Conservation (phyloP, 2,797 vertebrate genomes). For the Myripristis jacobus region DNA sequence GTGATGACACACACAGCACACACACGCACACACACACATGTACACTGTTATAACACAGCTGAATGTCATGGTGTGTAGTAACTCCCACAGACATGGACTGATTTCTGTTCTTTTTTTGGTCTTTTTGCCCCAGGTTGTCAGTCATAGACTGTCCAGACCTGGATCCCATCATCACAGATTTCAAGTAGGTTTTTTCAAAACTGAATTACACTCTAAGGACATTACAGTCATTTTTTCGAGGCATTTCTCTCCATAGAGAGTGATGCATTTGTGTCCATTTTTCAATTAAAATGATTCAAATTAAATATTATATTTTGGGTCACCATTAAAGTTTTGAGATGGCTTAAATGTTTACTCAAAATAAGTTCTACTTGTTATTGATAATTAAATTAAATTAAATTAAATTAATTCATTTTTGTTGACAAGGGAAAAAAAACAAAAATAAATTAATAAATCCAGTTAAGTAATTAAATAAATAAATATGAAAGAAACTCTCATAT, state of each 20-base stretch:
- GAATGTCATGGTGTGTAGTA: not conserved
- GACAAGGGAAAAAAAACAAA: no score
- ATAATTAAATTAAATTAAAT: no score
- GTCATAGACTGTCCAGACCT: slow-evolving; percentile 75
- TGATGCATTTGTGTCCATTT: no score
- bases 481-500: not conserved
- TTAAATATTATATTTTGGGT: not conserved
- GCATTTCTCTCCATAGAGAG: no score
- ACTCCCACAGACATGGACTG: not conserved
- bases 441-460: no score
- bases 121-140: slow-evolving; percentile 79
- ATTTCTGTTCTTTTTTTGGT: slow-evolving; percentile 23
- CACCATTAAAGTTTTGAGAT: not conserved
- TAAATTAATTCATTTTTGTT: no score
- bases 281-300: not conserved
- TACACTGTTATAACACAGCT: not conserved
- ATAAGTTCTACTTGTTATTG: no score
- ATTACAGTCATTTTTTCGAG: no score
- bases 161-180: slow-evolving; percentile 79
- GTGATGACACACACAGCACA: not conserved
- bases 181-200: slow-evolving; percentile 70
- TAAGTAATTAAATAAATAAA: no score
- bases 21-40: not conserved
- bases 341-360: no score
- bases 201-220: not conserved